Base-by-base conservation (phyloP, 2,113 vertebrate species). In the Podilymbus podiceps region DNA sequence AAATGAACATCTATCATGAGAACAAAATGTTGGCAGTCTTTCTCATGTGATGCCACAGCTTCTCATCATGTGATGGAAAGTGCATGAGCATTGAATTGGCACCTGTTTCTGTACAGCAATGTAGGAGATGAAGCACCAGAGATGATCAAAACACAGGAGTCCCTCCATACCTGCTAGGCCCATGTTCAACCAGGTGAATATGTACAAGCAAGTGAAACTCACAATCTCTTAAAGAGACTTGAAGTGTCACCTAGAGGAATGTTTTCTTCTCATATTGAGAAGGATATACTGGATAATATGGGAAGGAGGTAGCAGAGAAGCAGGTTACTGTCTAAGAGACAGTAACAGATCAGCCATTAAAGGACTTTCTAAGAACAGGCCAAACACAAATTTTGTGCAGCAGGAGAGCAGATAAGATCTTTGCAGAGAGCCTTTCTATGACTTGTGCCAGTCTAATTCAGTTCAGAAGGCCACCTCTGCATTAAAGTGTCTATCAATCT, bases 1-100 rank as follows among this genome's bases (percentile, higher is more conserved):
- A 89, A 77, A 84, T 47, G 6, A 77, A 69, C 24, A 42, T 30
- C 40, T 76, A 6, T n/a, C 14, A 15, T 12, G 25, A 30, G 31
- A 66, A 76, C 13, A 83, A 94, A 92, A 80, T 30, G 12, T 5
- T 69, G 27, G 5, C 53, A 73, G 21, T 82, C 46, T 66, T 80
- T 33, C 80, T 53, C 27, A 69, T 1, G 2, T 42, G 27, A 55
- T 59, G 25, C 30, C 20, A 31, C 56, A 55, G 22, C 15, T 85
- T 82, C 71, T 85, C 1, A 1, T 67, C 38, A 47, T 21, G 31
- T 49, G 55, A 74, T 58, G 19, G 38, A 63, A 88, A 28, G 42
- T 22, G 24, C 14, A 28, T 0, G 0, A 66, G 5, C 9, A 5
- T 12, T 49, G 77, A 84, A 71, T 35, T 1, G 27, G 4, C 46